Percentiles rank a stretch among this genome's conserved stretches.
Evolutionary conservation across 1,140 invertebrate genomes (phyloP).

Genomic region (Pygmarrhopalites habei): DNA sequence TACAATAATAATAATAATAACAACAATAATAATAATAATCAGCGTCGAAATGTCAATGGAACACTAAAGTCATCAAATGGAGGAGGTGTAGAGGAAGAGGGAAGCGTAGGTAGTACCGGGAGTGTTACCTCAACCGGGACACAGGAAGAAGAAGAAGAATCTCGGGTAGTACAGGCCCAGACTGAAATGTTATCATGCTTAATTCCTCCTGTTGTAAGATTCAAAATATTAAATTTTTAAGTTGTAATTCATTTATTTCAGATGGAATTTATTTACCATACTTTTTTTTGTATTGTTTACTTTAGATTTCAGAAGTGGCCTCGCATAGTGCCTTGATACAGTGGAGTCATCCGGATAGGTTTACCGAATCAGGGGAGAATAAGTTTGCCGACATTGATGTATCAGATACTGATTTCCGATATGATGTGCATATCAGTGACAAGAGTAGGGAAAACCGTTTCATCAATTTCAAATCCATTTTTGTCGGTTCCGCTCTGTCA

Average conservation of each 20-base stretch:
- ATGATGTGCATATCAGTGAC: conserved; percentile 69
- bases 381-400: conserved; percentile 43
- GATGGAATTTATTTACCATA: conserved; percentile 16
- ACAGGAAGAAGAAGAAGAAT: conserved; percentile 59
- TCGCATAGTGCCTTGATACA: conserved; percentile 68
- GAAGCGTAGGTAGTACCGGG: conserved; percentile 46
- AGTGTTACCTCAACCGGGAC: conserved; percentile 44
- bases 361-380: conserved; percentile 49
- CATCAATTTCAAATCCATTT: conserved; percentile 77
- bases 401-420: conserved; percentile 57
- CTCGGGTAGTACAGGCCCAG: conserved; percentile 49
- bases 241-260: conserved; percentile 9
- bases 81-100: conserved; percentile 59
- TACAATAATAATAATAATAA: no score
- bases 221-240: neutral
- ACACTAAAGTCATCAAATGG: conserved; percentile 36
- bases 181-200: conserved; percentile 64
- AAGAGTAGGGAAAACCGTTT: conserved; percentile 63
- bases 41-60: conserved; percentile 28
- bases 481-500: conserved; percentile 61
- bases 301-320: conserved; percentile 66
- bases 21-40: conserved; percentile 28
- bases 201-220: conserved; percentile 59
- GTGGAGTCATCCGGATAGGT: conserved; percentile 60
- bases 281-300: conserved; percentile 10